These are phyloP conservation scores for Cephalopholis sonnerati DNA, from an alignment of 2,113 vertebrate genomes.

Conservation along the genomic window DNA sequence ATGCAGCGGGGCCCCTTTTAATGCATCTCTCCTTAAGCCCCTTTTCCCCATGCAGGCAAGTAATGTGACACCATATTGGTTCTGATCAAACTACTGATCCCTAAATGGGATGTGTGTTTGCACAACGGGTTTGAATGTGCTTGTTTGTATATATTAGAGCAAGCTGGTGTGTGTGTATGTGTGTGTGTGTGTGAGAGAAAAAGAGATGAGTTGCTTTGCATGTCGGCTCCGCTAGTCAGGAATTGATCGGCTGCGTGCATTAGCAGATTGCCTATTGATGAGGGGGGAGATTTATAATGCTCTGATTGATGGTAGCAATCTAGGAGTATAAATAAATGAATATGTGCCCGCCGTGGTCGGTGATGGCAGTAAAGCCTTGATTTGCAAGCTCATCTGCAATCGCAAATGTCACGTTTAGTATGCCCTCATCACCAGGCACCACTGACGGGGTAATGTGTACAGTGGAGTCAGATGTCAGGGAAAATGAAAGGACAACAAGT, in stretches of 20 bases:
- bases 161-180: constrained; percentile 18
- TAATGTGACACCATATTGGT: constrained; percentile 45
- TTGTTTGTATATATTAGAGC: constrained; percentile 52
- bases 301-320: constrained; percentile 81
- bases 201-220: constrained; percentile 66
- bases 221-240: constrained; percentile 74
- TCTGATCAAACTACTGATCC: constrained; percentile 58
- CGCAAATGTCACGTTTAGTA: constrained; percentile 78
- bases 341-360: constrained; percentile 62
- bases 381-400: constrained; percentile 81
- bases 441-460: constrained; percentile 44
- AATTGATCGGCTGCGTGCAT: constrained; percentile 85
- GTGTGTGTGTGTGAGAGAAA: neutral
- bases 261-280: constrained; percentile 89
- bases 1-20: constrained; percentile 35
- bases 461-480: constrained; percentile 53
- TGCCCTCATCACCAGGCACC: constrained; percentile 58
- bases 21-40: constrained; percentile 19
- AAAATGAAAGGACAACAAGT: constrained; percentile 45
- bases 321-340: constrained; percentile 84
- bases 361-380: constrained; percentile 79
- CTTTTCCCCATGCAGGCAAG: constrained; percentile 29
- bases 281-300: constrained; percentile 82
- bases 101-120: constrained; percentile 56
- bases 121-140: constrained; percentile 43